These are phyloP conservation scores for Hassar affinis DNA, from an alignment of 2,113 vertebrate species.

Conservation along the genomic window DNA sequence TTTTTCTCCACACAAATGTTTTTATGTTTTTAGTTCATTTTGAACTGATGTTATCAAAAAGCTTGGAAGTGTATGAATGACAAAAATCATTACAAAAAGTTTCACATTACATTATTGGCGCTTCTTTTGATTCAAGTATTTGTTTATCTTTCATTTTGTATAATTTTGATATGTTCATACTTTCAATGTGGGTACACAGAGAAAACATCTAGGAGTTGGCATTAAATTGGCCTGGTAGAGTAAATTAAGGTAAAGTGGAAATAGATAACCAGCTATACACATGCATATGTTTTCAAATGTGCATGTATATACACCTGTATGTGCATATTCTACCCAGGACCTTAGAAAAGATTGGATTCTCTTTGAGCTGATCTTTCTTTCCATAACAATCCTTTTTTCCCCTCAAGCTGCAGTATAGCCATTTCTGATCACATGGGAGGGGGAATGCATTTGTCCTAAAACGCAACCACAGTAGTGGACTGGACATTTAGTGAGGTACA, in stretches of 20 bases:
- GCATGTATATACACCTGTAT: constrained; percentile 68
- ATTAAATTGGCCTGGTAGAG: constrained; percentile 51
- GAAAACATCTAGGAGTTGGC: constrained; percentile 58
- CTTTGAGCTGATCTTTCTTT: constrained; percentile 24
- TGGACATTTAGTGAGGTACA: constrained; percentile 54
- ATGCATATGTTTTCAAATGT: constrained; percentile 60
- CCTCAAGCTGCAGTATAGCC: constrained; percentile 31
- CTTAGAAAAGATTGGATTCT: constrained; percentile 54
- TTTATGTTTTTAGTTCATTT: constrained; percentile 57
- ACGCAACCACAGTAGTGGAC: constrained; percentile 37
- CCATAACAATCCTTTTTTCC: neutral
- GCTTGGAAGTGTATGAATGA: constrained; percentile 84
- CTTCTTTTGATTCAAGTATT: constrained; percentile 98
- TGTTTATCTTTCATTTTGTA: constrained; percentile 86
- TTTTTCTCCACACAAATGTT: neutral
- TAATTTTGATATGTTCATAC: constrained; percentile 74
- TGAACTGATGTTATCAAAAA: constrained; percentile 66
- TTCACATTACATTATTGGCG: constrained; percentile 95
- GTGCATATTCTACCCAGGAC: constrained; percentile 86
- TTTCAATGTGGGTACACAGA: constrained; percentile 66
- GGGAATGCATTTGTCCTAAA: constrained; percentile 30
- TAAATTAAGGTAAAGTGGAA: constrained; percentile 53
- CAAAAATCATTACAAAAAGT: constrained; percentile 79
- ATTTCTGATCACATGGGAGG: neutral
- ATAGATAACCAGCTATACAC: constrained; percentile 61